Evolutionary conservation across 1,140 invertebrate species (phyloP).

Genomic region (Heterodera schachtii): DNA sequence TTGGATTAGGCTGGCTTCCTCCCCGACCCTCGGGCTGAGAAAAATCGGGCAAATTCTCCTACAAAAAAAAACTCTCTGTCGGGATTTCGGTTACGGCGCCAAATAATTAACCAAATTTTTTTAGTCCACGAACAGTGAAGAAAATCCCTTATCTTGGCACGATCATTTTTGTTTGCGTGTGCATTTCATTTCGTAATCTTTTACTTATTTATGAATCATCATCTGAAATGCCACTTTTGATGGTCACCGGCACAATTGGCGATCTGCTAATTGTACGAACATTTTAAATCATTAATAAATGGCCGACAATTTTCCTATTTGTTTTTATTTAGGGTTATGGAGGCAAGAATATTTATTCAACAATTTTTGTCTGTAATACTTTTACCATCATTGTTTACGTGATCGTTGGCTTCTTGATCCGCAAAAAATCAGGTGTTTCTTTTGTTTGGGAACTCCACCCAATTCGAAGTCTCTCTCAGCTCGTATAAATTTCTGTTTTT

Average conservation of each 20-base stretch:
- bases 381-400: constrained; percentile 20
- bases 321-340: constrained; percentile 4
- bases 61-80: no score
- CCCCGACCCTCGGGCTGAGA: no score
- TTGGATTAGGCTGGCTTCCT: no score
- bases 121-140: background rate
- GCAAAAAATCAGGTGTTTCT: constrained; percentile 1
- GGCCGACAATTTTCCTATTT: no score
- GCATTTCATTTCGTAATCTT: background rate
- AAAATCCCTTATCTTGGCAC: background rate
- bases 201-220: background rate
- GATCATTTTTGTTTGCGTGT: background rate
- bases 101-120: background rate
- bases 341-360: background rate
- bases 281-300: background rate
- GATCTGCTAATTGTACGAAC: constrained; percentile 1
- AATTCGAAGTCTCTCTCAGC: background rate
- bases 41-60: no score
- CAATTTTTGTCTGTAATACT: background rate
- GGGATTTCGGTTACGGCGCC: background rate
- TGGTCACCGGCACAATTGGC: constrained; percentile 10
- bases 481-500: no score
- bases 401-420: constrained; percentile 9
- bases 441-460: no score
- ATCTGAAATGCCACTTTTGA: background rate